Evolutionary conservation across 2,888 invertebrate species (phyloP).

Genomic region (Lasius platythorax): DNA sequence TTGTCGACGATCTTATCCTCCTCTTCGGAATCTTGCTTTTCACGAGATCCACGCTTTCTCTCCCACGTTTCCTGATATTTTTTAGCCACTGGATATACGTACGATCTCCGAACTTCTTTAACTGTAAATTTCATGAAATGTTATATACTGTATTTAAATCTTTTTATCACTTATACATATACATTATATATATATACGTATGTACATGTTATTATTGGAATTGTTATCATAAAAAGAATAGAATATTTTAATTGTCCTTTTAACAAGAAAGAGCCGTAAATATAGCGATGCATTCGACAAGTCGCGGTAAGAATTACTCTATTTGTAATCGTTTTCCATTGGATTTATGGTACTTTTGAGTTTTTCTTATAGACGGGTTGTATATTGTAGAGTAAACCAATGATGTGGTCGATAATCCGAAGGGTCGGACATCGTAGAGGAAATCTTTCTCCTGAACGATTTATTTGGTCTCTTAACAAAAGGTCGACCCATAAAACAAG

Average conservation of each 20-base stretch:
- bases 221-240: neutral
- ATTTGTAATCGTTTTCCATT: conserved; percentile 14
- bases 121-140: neutral
- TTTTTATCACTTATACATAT: neutral
- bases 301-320: neutral
- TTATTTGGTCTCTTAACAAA: conserved; percentile 46
- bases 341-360: conserved; percentile 6
- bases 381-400: conserved; percentile 11
- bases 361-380: neutral
- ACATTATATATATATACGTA: neutral
- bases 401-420: conserved; percentile 34
- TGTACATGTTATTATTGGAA: neutral
- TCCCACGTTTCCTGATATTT: conserved; percentile 5
- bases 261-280: neutral
- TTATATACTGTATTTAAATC: neutral
- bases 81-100: conserved; percentile 7
- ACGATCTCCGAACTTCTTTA: neutral
- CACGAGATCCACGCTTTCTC: conserved; percentile 42
- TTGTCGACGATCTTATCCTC: conserved; percentile 52
- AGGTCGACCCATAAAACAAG: conserved; percentile 42
- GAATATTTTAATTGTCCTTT: neutral
- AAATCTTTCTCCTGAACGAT: conserved; percentile 37
- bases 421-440: conserved; percentile 35
- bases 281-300: neutral
- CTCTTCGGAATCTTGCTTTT: conserved; percentile 45